A percentile compares a stretch with the other conserved stretches of the same genome.
Evolutionary conservation across 2,888 invertebrate species (phyloP).

Genomic region (Lithophane leautieri): DNA sequence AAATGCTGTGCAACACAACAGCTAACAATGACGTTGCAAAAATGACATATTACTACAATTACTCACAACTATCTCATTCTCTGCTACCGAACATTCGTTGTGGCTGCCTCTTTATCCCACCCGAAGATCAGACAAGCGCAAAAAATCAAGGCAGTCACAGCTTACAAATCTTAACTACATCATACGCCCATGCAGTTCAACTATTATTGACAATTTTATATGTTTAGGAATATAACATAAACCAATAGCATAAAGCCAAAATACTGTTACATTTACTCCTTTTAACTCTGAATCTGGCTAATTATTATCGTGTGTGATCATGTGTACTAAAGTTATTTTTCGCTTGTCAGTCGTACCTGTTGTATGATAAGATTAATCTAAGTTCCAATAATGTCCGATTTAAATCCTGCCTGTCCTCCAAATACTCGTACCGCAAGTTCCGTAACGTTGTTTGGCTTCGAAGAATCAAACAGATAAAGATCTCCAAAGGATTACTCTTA

Average conservation of each 20-base stretch:
- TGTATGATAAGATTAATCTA: background rate
- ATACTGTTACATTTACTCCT: background rate
- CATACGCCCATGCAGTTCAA: constrained; percentile 8
- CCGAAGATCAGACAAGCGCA: background rate
- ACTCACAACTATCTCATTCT: constrained; percentile 8
- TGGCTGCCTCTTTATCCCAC: background rate
- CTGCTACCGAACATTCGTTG: background rate
- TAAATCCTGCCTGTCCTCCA: constrained; percentile 12
- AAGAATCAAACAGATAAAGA: constrained; percentile 16
- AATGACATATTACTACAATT: background rate
- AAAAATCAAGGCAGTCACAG: background rate
- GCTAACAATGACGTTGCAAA: background rate
- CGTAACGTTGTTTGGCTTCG: background rate
- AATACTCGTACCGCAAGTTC: background rate
- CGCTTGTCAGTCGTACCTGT: constrained; percentile 13
- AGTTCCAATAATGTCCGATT: constrained; percentile 19
- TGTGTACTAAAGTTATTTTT: background rate
- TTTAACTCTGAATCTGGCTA: background rate
- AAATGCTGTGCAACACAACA: constrained; percentile 6
- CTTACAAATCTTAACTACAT: background rate
- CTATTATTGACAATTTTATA: constrained; percentile 2
- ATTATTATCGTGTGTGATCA: background rate
- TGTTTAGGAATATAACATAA: constrained; percentile 1
- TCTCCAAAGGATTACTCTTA: constrained; percentile 19
- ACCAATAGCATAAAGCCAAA: background rate